Conservation (phyloP, 2,113 vertebrate genomes). For the Microcebus griseorufus region DNA sequence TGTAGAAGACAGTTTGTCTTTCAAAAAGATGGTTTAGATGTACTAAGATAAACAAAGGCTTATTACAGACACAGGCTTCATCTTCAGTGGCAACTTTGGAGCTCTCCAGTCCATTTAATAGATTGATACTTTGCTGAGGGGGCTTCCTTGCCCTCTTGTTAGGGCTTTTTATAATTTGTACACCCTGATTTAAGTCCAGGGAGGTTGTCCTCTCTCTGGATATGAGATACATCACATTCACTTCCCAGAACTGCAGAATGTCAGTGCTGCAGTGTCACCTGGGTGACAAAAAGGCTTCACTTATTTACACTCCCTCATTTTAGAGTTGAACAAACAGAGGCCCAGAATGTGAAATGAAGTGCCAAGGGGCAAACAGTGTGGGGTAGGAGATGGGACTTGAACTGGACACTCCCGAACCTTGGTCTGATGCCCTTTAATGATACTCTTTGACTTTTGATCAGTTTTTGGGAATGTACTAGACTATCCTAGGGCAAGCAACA, state of each 20-base stretch:
- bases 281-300: neutral
- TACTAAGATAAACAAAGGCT: conserved; percentile 13
- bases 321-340: neutral
- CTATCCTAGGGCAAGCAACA: neutral
- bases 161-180: neutral
- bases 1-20: conserved; percentile 56
- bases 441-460: neutral
- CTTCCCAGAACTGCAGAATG: neutral
- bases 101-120: neutral
- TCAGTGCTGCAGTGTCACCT: neutral
- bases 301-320: neutral
- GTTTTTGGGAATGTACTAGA: neutral
- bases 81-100: neutral
- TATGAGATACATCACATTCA: neutral
- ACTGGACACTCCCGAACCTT: neutral
- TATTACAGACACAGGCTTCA: neutral
- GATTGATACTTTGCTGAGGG: neutral
- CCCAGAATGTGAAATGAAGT: neutral
- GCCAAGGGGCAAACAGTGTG: neutral
- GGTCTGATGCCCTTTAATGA: neutral
- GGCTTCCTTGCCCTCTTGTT: neutral
- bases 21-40: conserved; percentile 45
- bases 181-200: neutral
- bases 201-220: neutral
- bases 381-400: neutral